phyloP scores from a whole-genome alignment of 2,113 vertebrate species.

The Eurypyga helias region DNA sequence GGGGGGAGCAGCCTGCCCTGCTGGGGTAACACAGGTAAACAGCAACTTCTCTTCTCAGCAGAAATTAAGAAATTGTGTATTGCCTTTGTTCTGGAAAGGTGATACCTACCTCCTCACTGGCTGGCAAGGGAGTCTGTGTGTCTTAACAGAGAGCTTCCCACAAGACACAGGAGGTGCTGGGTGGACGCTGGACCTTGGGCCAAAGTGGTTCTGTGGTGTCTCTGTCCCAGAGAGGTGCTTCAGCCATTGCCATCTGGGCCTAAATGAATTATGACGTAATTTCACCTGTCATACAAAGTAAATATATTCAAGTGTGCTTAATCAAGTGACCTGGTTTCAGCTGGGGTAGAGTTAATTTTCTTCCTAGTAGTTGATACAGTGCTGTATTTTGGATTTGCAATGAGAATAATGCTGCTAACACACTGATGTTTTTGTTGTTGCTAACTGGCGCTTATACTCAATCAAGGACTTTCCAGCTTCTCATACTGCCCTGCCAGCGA shows the following conservation, averaged over 20 bases:
- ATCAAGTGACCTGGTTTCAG: no score
- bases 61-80: neutral
- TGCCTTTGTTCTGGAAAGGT: neutral
- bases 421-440: no score
- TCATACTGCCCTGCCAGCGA: no score
- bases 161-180: rapidly evolving
- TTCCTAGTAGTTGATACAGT: no score
- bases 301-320: neutral
- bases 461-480: no score
- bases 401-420: no score
- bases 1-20: neutral
- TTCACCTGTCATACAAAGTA: neutral
- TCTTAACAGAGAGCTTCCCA: neutral
- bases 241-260: neutral
- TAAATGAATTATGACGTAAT: neutral
- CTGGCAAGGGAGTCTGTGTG: neutral
- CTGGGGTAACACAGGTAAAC: neutral
- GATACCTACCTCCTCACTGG: no score
- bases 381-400: no score
- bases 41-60: neutral
- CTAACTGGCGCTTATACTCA: no score
- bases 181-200: neutral
- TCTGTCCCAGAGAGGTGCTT: neutral
- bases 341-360: no score
- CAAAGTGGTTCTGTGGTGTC: neutral